Evolutionary conservation across 2,888 invertebrate genomes (phyloP), one percentile per base, ranked within the genome.

Genomic region (Aquatica leii): DNA sequence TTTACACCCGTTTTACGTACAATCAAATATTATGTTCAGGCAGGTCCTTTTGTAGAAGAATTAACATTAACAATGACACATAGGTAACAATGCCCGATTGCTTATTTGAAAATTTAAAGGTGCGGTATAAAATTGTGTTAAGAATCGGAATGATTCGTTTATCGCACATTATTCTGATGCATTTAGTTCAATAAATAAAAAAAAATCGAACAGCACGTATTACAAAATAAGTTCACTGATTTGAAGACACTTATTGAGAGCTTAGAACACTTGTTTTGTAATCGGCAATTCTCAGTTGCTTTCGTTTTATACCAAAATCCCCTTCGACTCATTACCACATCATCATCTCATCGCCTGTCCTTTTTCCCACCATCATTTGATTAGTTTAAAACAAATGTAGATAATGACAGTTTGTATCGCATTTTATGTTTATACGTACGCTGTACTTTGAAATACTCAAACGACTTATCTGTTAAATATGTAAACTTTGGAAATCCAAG

Each of bases 41-140:
- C 62, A 76, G 69, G 67, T 76, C 75, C 66, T 71, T 70, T 71
- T 74, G 74, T 60, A 76, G 64, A 57, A 74, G 69, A 62, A 76
- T 68, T 61, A 74, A 59, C 72, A 74, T 73, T 63, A 76, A 68
- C 66, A 76, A 69, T 65, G 70, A 68, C 50, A 73, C 69, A 62
- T 69, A 71, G 48, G 67, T 68, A 65, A 73, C 73, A 64, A 74
- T 66, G 24, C 66, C 64, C 17, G 68, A 54, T 52, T 59, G 62
- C 58, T 69, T 68, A 57, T 65, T 67, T 53, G 56, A 63, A 59
- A 66, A 62, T 66, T 67, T 65, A 48, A 66, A 69, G 69, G 69
- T 59, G 68, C 58, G 69, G 68, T 68, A 52, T 48, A 67, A 66
- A 64, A 59, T 65, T 59, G 54, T 21, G 48, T 59, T 49, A 40